These are phyloP conservation scores for Menidia beryllina DNA, from an alignment of 2,113 vertebrate genomes.

Conservation along the genomic window DNA sequence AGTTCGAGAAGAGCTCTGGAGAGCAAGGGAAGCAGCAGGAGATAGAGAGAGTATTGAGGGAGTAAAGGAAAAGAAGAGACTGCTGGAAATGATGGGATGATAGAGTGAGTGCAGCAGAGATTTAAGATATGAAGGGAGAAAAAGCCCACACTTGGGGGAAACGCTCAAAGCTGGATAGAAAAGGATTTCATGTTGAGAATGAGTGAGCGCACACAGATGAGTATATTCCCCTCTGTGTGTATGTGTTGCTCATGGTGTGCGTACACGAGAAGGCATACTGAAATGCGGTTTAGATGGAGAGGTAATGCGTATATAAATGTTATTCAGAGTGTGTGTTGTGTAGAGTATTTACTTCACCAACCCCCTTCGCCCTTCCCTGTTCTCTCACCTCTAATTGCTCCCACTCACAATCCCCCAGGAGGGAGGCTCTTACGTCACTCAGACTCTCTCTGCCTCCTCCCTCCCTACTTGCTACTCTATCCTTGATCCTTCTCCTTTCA, in stretches of 20 bases:
- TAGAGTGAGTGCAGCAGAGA: conserved; percentile 63
- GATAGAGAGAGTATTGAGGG: conserved; percentile 50
- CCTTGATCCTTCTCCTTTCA: conserved; percentile 37
- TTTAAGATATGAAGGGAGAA: conserved; percentile 46
- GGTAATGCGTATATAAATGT: conserved; percentile 65
- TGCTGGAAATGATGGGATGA: conserved; percentile 62
- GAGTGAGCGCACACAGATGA: conserved; percentile 35
- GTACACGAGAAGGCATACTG: conserved; percentile 50
- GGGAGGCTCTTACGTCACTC: conserved; percentile 71
- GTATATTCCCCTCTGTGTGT: conserved; percentile 19
- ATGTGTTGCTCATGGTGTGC: conserved; percentile 24
- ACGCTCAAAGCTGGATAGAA: conserved; percentile 60
- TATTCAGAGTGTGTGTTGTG: conserved; percentile 36
- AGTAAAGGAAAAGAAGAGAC: conserved; percentile 56
- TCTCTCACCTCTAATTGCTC: conserved; percentile 80
- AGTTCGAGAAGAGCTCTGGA: conserved; percentile 42
- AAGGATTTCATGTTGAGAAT: conserved; percentile 63
- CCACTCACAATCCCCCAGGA: conserved; percentile 75
- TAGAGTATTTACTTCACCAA: conserved; percentile 63
- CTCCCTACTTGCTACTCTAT: conserved; percentile 46
- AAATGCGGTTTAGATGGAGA: conserved; percentile 48
- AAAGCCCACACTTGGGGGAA: conserved; percentile 35
- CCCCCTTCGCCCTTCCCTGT: conserved; percentile 64
- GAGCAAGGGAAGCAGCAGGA: conserved; percentile 35
- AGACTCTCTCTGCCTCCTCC: conserved; percentile 44